Percentiles rank a stretch among this genome's conserved stretches.
Evolutionary conservation across 2,797 vertebrate genomes (phyloP).

Genomic region (Characodon lateralis): DNA sequence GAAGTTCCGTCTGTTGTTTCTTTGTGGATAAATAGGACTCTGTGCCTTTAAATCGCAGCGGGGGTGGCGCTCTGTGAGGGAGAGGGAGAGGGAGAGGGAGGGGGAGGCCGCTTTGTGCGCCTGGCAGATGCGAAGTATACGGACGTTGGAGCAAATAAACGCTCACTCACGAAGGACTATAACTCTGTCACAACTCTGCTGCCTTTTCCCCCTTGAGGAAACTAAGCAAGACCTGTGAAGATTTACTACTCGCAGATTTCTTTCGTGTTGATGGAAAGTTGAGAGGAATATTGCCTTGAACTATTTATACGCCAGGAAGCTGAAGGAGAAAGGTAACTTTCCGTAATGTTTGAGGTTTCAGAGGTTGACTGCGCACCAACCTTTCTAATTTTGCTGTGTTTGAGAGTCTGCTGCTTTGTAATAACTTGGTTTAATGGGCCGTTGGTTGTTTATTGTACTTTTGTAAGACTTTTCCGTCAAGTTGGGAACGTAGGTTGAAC

Average conservation of each 20-base stretch:
- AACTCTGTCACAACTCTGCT: slow-evolving; percentile 1
- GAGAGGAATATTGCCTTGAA: slow-evolving; percentile 46
- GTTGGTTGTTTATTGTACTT: background rate
- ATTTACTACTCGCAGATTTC: background rate
- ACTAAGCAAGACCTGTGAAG: background rate
- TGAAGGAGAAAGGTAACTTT: slow-evolving; percentile 51
- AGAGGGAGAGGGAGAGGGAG: slow-evolving; percentile 10
- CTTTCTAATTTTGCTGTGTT: background rate
- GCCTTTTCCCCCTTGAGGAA: slow-evolving; percentile 13
- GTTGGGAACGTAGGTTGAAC: background rate
- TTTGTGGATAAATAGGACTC: slow-evolving; percentile 22
- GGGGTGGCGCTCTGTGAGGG: slow-evolving; percentile 56
- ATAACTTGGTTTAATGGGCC: background rate
- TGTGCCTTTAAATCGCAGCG: slow-evolving; percentile 74
- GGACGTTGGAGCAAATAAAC: slow-evolving; percentile 27
- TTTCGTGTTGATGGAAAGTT: slow-evolving; percentile 12
- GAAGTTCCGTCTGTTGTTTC: slow-evolving; percentile 31
- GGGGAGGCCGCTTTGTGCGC: slow-evolving; percentile 60
- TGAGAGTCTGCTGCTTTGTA: background rate
- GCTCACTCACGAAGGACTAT: slow-evolving; percentile 7
- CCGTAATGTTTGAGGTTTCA: slow-evolving; percentile 6
- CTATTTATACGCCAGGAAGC: background rate
- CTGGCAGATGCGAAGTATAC: slow-evolving; percentile 46
- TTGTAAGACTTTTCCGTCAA: background rate
- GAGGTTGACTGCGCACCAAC: background rate